Evolutionary conservation across 2,888 invertebrate genomes (phyloP), one percentile per base, ranked within the genome.

Genomic region (Leptogaster cylindrica): DNA sequence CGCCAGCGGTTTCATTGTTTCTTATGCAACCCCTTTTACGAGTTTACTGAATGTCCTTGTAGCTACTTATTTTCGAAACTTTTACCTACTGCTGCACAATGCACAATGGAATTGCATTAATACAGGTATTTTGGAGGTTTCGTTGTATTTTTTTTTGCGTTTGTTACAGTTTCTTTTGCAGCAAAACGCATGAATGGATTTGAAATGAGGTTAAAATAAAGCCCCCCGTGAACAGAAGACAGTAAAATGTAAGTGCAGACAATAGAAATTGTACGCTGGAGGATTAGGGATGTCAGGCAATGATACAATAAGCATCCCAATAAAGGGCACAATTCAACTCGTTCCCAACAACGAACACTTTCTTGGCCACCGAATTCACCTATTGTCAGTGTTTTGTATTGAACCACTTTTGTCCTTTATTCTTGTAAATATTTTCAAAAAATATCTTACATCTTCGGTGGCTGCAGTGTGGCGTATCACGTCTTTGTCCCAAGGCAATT

Each of bases 91-190:
- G 10, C 48, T 65, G 64, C 44, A 20, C 20, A 25, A 8, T 23
- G 31, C 6, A 65, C 50, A 65, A 52, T 36, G 31, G 52, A 65
- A 28, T 52, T 65, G 65, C 51, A 65, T 65, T 41, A 65, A 65
- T 65, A 65, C 65, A 65, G 65, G 65, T 65, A 65, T 65, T 65
- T 65, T 65, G 52, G 65, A 44, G 52, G 51, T 65, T 65, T 58
- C 10, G 10, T 33, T 50, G n/a, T n/a, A 25, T 50, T n/a, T 36
- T 58, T 27, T 50, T n/a, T 39, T 27, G 5, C 16, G 18, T 39
- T 65, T 41, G 27, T 51, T 65, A 39, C 50, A 23, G 33, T 65
- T 65, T 51, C 41, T 65, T 51, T 51, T n/a, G n/a, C n/a, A 23
- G n/a, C 41, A n/a, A 25, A 33, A 48, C 23, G 46, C 46, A 33